Evolutionary conservation across 2,888 invertebrate species (phyloP).

Genomic region (Apantesis nais): DNA sequence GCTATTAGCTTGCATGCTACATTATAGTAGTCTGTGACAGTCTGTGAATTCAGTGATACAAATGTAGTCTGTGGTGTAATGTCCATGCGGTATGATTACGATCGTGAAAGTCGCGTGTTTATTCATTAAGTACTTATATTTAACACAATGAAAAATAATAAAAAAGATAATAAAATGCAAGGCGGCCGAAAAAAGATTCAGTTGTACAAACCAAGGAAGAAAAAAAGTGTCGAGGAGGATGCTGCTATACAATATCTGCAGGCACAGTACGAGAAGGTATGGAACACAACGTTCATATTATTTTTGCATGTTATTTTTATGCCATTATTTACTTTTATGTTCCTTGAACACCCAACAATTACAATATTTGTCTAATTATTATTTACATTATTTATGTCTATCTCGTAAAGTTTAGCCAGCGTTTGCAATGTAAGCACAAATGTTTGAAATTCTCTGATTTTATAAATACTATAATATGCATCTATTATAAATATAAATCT

Average conservation of each 20-base stretch:
- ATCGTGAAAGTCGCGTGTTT: conserved; percentile 1
- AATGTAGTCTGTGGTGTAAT: no score
- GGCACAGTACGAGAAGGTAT: conserved; percentile 79
- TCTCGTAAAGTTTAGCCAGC: no score
- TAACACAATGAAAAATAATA: conserved; percentile 63
- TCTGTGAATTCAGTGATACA: no score
- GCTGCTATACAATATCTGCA: conserved; percentile 81
- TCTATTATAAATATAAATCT: no score
- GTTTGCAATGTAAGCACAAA: no score
- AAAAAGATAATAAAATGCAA: conserved; percentile 48
- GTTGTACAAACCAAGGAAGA: conserved; percentile 77
- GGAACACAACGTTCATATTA: conserved; percentile 14
- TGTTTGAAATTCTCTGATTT: no score
- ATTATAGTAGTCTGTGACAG: no score
- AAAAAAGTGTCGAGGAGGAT: conserved; percentile 77
- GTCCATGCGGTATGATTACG: conserved; percentile 8
- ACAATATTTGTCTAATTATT: neutral
- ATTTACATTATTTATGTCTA: no score
- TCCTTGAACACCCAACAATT: neutral
- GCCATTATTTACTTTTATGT: neutral
- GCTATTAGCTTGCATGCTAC: no score
- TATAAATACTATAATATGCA: no score
- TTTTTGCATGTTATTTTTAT: neutral
- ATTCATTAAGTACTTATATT: neutral
- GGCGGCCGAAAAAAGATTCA: conserved; percentile 67